A percentile compares a stretch with the other conserved stretches of the same genome.
Evolutionary conservation across 1,140 invertebrate genomes (phyloP).

Genomic region (Sminthurinus signatus): DNA sequence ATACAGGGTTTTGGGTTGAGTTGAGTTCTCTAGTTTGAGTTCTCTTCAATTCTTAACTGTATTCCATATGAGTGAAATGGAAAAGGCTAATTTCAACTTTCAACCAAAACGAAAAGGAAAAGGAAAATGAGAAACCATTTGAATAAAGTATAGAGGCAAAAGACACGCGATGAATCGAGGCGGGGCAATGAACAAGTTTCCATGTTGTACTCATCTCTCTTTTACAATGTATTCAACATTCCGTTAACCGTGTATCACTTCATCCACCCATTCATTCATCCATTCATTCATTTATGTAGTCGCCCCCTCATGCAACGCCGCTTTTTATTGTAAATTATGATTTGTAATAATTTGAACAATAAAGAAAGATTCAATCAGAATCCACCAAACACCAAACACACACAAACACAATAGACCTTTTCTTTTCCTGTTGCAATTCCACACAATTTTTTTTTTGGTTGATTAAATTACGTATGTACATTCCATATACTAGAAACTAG

Average conservation of each 20-base stretch:
- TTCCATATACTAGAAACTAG: no score
- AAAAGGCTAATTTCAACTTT: conserved; percentile 32
- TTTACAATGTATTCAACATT: neutral
- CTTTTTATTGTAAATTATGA: neutral
- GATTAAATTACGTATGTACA: no score
- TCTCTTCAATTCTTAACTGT: no score
- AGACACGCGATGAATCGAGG: conserved; percentile 11
- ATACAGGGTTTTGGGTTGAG: no score
- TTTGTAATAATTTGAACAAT: neutral
- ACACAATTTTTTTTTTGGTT: no score
- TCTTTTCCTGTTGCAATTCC: no score
- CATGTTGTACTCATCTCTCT: neutral
- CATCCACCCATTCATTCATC: neutral
- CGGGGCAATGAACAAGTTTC: neutral
- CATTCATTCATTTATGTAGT: neutral
- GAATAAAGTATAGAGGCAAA: conserved; percentile 16
- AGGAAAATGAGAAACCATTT: conserved; percentile 34
- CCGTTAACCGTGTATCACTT: neutral
- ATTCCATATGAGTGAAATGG: no score
- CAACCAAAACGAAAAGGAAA: no score
- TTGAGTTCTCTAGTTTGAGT: no score
- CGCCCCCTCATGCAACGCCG: neutral
- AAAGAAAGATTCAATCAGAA: neutral
- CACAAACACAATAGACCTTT: no score
- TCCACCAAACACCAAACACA: neutral